Evolutionary conservation across 2,888 invertebrate genomes (phyloP), one percentile per base, ranked within the genome.

Genomic region (Penaeus monodon): DNA sequence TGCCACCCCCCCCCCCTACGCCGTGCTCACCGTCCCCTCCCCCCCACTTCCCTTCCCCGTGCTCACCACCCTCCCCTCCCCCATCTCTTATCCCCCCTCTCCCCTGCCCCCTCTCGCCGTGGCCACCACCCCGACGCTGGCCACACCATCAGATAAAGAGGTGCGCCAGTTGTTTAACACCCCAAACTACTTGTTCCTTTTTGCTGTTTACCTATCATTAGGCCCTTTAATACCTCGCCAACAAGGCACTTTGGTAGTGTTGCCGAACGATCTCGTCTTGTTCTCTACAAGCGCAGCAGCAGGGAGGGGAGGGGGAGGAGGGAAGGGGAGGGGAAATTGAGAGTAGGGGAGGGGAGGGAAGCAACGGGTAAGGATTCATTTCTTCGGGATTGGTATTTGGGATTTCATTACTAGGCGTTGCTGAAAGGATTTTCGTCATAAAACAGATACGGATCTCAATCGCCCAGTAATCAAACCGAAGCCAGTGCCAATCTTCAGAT

Each of bases 151-250:
- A 17, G 65, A 80, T 65, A 80, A 64, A 80, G 77, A 29, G 66
- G 80, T 27, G 29, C 20, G 79, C 33, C 38, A 65, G 57, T 65
- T 80, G 80, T 80, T 64, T 65, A 38, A 65, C 80, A 80, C 73
- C 33, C 65, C 27, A 27, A 27, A 33, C 80, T 64, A 29, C 38
- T 27, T 80, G 80, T 80, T 80, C 80, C 64, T 64, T 33, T 38
- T 33, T 80, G 80, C 65, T 65, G 33, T 65, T 29, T 64, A 38
- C 33, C 33, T 80, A 80, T 80, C 80, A 80, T 80, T 80, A 80
- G 80, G 44, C 65, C 38, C 80, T 80, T 65, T 80, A 80, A 80
- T 33, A 80, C 63, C n/a, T 65, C 80, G 65, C 80, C 65, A 80
- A 80, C 65, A 80, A 80, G 80, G 65, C 66, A 64, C 63, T 80